Conservation (phyloP, 2,113 vertebrate species). For the Mustela nigripes region DNA sequence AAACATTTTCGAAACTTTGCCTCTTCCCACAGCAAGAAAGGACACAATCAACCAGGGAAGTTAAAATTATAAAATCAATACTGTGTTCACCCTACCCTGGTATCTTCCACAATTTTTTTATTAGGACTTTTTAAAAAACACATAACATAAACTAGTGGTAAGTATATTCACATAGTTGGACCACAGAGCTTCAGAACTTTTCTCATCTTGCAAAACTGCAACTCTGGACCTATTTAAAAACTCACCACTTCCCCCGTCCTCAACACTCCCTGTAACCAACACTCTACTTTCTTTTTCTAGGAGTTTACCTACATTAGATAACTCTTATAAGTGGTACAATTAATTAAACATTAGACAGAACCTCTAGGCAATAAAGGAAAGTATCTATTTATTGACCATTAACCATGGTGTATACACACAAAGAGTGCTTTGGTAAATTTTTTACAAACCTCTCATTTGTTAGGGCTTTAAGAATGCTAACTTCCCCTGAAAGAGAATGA, state of each 20-base stretch:
- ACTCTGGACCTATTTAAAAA: neutral
- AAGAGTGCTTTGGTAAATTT: neutral
- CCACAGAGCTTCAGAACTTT: neutral
- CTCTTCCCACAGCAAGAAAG: neutral
- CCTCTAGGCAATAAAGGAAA: neutral
- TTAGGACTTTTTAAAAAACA: too few relatives aligned
- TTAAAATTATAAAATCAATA: slow-evolving; percentile 29
- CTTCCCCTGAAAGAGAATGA: slow-evolving; percentile 27
- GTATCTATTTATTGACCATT: neutral
- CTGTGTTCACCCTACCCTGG: neutral
- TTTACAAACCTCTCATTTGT: neutral
- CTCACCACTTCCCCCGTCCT: neutral
- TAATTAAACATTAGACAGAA: slow-evolving; percentile 51
- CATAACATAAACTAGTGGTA: neutral
- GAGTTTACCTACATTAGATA: neutral
- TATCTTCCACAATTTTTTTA: neutral
- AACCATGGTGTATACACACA: neutral
- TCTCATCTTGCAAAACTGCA: neutral
- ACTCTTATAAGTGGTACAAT: neutral
- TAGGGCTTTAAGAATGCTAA: neutral
- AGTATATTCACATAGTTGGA: neutral
- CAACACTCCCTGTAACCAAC: neutral
- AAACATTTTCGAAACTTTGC: neutral
- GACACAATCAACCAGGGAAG: neutral
- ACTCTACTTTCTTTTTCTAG: neutral